phyloP scores from a whole-genome alignment of 2,113 vertebrate genomes.

The Cisticola juncidis region DNA sequence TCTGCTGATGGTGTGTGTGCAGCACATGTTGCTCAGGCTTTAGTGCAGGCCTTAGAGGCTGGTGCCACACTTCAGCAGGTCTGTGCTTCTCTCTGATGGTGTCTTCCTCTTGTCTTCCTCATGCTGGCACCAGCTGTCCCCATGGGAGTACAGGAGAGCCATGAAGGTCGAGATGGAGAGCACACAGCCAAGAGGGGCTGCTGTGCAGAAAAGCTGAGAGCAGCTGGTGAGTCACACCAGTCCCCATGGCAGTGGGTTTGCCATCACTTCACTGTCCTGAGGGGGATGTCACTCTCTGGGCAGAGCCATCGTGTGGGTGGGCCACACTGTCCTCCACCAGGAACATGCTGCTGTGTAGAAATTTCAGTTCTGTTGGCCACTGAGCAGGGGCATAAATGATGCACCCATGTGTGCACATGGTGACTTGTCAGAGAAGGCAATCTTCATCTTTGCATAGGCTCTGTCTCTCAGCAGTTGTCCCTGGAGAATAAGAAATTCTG shows the following conservation, averaged over 20 bases:
- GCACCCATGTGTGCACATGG: rapidly evolving
- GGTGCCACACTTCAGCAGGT: neutral
- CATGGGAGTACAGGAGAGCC: neutral
- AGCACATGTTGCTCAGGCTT: neutral
- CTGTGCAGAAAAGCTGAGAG: neutral
- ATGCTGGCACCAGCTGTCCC: neutral
- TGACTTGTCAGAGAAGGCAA: neutral
- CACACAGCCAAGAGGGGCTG: neutral
- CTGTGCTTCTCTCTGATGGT: neutral
- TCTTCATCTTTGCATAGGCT: neutral
- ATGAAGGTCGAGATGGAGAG: rapidly evolving
- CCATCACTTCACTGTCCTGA: neutral
- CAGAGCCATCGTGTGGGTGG: rapidly evolving
- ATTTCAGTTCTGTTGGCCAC: neutral
- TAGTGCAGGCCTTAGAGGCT: neutral
- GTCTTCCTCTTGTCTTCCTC: neutral
- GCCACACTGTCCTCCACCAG: rapidly evolving
- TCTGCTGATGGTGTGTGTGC: neutral
- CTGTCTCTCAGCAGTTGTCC: neutral
- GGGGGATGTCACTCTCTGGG: neutral
- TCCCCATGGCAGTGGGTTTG: neutral
- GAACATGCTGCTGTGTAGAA: rapidly evolving
- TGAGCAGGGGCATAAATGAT: neutral
- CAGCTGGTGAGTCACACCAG: neutral
- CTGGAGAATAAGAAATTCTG: neutral